Base-by-base conservation (phyloP, 2,797 vertebrate genomes). In the Sternarchorhynchus goeldii region DNA sequence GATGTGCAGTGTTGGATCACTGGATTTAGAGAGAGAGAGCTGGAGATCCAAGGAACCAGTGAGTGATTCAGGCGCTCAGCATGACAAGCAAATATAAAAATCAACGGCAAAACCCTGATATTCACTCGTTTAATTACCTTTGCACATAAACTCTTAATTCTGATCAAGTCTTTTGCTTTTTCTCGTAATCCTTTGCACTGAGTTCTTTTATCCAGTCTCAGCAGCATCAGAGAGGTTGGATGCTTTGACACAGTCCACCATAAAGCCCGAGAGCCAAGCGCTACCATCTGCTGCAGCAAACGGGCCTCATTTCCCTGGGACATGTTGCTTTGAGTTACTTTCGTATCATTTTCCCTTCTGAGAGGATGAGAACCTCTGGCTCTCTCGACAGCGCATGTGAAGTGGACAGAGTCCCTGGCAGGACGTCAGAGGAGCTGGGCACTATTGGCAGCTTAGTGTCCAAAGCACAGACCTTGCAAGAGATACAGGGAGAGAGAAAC, bases 281-380 rank as follows among this genome's bases (percentile, higher is more conserved):
- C 63, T 50, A 25, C 74, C 45, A 58, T 78, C 64, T 79, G 75
- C 76, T 73, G 62, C 65, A 64, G 62, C 53, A 58, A 62, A 73
- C 36, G 41, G 25, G 16, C 56, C 65, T 69, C 60, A 39, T 73
- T 76, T 69, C 18, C 57, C 39, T 72, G 36, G 69, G 73, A 67
- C 67, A 57, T 29, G 50, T 71, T 77, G 68, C 70, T 58, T 29
- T 60, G 81, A 77, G 18, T 41, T 31, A 12, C 18, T 53, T 53
- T 55, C 56, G 50, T 62, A 69, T 57, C 1, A n/a, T 71, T 25
- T 62, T 77, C 66, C 53, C 80, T 60, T 34, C 21, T 76, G 80
- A 78, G 83, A 57, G 50, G 71, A 79, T 87, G 78, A 85, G 85
- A 87, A 45, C 63, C 67, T 72, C 77, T 25, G 53, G 60, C 25